Conservation (phyloP, 2,113 vertebrate genomes). For the Platycercus adscitus region DNA sequence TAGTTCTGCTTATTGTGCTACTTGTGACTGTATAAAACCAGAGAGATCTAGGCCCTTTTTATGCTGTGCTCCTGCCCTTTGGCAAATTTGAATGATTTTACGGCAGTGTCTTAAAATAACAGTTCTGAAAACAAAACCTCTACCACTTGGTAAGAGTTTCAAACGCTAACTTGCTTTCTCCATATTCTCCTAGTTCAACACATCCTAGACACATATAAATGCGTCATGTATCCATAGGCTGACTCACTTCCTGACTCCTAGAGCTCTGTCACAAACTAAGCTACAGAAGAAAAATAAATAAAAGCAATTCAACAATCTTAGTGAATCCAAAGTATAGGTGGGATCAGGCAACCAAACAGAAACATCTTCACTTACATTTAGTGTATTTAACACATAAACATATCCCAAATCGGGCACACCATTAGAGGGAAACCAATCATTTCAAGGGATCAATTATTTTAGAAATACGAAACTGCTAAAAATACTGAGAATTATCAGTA, state of each 20-base stretch:
- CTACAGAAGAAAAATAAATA: not conserved
- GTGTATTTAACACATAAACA: not conserved
- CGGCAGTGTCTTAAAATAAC: not conserved
- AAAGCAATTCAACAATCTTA: not conserved
- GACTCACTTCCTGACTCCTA: not conserved
- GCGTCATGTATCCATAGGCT: not conserved
- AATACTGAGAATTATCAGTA: not conserved
- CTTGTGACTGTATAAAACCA: not conserved
- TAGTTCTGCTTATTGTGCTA: not conserved
- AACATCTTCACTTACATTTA: not conserved
- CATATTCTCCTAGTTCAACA: not conserved
- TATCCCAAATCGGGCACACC: not conserved
- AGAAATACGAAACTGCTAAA: not conserved
- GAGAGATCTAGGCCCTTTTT: not conserved
- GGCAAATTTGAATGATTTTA: not conserved
- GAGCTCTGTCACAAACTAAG: not conserved
- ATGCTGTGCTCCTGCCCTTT: not conserved
- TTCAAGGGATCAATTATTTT: not conserved
- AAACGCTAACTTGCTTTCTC: not conserved
- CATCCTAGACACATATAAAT: not conserved
- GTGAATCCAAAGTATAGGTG: not conserved
- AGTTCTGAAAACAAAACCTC: not conserved
- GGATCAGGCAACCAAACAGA: not conserved
- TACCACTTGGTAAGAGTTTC: not conserved
- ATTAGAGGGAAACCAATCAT: not conserved